Base-by-base conservation (phyloP, 92 coral and sea anemone species). In the Heteractis magnifica region DNA sequence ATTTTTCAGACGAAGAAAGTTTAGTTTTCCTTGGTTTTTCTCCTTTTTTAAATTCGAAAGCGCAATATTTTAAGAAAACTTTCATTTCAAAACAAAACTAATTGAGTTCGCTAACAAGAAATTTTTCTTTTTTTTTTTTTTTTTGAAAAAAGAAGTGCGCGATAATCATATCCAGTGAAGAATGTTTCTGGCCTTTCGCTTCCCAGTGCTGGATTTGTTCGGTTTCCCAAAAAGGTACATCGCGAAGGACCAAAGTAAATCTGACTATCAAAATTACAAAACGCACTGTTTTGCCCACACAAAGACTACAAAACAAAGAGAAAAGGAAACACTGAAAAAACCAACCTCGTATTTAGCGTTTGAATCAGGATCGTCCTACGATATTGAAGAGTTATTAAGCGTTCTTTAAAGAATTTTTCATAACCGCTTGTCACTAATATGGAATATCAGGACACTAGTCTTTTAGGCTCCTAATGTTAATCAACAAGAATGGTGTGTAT, bases 261-360 rank as follows among this genome's bases (percentile, higher is more conserved):
- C 60, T 60, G 16, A 18, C 71, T 20, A 23, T 19, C 82, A 80
- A 34, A 80, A 80, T 80, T 80, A 59, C 71, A 52, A 80, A 80
- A 65, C 65, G 51, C 50, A 9, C 52, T 80, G 83, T 80, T 49
- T 64, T 80, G 23, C 41, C 75, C 50, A 56, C 72, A 80, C 83
- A 80, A 80, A 80, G 64, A 19, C 76, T 3, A 15, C 65, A n/a
- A 79, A 51, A 79, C 82, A 79, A 79, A 79, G 82, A 60, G 3
- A 23, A 34, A 65, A 11, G 64, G 9, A 49, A 21, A 49, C 59
- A n/a, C 9, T 12, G 44, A 12, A 50, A 6, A 72, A 49, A 72
- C 20, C 8, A 65, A 34, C 48, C 20, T 26, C 51, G 20, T 15
- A 18, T 68, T 20, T 68, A 44, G 65, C 4, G 34, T 81, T 70